phyloP scores from a whole-genome alignment of 2,888 invertebrate genomes.

The Euphydryas editha region DNA sequence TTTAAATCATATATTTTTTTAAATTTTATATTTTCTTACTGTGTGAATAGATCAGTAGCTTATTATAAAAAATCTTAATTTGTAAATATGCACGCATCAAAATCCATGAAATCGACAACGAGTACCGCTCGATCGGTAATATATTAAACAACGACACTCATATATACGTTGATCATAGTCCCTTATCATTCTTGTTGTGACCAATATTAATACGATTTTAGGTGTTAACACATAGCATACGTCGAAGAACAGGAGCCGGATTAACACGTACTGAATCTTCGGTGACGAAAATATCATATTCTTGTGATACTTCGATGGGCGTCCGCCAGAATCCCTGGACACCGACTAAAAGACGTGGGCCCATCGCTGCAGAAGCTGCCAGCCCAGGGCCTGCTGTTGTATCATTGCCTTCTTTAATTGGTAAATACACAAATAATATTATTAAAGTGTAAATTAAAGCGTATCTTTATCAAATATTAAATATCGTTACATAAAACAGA shows the following conservation, averaged over 20 bases:
- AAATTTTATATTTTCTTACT: no score
- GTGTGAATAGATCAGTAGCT: no score
- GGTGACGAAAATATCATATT: constrained; percentile 51
- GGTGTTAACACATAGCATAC: constrained; percentile 27
- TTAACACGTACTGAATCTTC: constrained; percentile 52
- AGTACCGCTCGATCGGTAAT: constrained; percentile 54
- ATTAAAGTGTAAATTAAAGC: neutral
- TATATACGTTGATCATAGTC: neutral
- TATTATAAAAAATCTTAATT: neutral
- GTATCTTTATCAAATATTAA: neutral
- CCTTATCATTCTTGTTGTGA: neutral
- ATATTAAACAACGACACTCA: neutral
- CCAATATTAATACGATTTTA: constrained; percentile 3
- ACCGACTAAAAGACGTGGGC: constrained; percentile 93
- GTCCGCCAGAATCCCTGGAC: constrained; percentile 95
- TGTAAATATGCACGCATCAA: constrained; percentile 40
- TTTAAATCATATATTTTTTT: constrained; percentile 4
- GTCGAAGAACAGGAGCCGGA: constrained; percentile 31
- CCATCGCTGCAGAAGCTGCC: constrained; percentile 92
- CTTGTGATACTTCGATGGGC: constrained; percentile 79
- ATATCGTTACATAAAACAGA: neutral
- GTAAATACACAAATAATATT: constrained; percentile 76
- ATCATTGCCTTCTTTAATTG: constrained; percentile 90
- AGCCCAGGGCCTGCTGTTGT: constrained; percentile 96
- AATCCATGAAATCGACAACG: constrained; percentile 50